phyloP scores from a whole-genome alignment of 1,140 invertebrate species.

The Berghia stephanieae region DNA sequence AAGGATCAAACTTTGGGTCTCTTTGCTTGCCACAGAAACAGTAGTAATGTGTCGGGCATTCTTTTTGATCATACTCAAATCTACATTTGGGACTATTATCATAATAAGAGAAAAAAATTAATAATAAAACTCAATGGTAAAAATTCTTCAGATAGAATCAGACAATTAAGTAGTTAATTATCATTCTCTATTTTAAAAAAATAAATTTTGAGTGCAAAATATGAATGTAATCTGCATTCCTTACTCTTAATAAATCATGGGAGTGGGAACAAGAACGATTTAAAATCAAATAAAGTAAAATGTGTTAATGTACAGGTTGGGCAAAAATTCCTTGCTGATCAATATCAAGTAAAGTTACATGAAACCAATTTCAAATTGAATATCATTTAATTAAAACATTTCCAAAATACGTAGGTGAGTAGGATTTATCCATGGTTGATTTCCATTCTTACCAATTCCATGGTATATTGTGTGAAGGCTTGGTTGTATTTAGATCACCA shows the following conservation, averaged over 20 bases:
- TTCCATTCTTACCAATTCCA: constrained; percentile 70
- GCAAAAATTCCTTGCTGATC: no score
- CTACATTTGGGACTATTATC: constrained; percentile 90
- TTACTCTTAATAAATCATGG: background rate
- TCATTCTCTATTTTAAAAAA: background rate
- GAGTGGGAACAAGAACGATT: background rate
- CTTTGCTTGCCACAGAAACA: constrained; percentile 85
- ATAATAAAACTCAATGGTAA: background rate
- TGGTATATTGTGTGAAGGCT: constrained; percentile 60
- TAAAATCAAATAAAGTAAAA: no score
- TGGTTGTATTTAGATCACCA: constrained; percentile 47
- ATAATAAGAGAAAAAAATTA: background rate
- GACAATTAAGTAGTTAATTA: background rate
- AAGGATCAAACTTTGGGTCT: constrained; percentile 83
- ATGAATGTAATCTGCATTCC: background rate
- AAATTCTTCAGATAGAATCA: background rate
- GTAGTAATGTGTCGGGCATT: constrained; percentile 81
- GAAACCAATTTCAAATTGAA: no score
- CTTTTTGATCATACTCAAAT: constrained; percentile 77
- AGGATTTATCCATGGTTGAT: no score
- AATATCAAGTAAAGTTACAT: no score
- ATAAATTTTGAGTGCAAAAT: background rate
- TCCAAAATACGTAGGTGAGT: no score
- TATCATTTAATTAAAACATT: no score
- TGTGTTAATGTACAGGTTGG: no score